Evolutionary conservation across 2,888 invertebrate species (phyloP).

Genomic region (Eupithecia centaureata): DNA sequence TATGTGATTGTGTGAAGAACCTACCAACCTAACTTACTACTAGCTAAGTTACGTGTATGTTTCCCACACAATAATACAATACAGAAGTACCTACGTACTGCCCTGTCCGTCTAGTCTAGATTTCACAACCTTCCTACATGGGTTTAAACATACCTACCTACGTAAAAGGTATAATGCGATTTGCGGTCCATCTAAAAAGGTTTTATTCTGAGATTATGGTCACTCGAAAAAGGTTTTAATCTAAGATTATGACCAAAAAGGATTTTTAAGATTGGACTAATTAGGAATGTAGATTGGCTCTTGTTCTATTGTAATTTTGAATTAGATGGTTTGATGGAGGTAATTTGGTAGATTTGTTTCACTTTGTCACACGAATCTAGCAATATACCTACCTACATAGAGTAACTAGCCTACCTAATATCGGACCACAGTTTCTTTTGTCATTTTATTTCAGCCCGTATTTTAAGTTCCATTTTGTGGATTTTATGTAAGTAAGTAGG

Average conservation of each 20-base stretch:
- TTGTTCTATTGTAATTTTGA: not conserved
- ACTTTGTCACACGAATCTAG: not conserved
- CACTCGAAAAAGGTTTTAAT: constrained; percentile 13
- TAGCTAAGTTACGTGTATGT: not conserved
- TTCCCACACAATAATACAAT: constrained; percentile 30
- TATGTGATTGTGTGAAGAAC: too few species aligned
- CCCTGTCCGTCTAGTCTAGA: constrained; percentile 21
- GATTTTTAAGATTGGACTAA: constrained; percentile 2
- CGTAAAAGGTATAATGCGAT: constrained; percentile 7
- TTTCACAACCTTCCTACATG: constrained; percentile 20
- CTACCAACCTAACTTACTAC: not conserved
- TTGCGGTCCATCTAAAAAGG: constrained; percentile 17
- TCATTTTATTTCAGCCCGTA: too few species aligned
- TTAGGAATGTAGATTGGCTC: not conserved
- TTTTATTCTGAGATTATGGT: constrained; percentile 15
- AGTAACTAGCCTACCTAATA: too few species aligned
- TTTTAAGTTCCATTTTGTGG: too few species aligned
- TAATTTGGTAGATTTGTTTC: not conserved
- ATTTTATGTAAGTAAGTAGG: too few species aligned
- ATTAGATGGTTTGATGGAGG: not conserved
- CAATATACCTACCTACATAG: too few species aligned
- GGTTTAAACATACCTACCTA: not conserved
- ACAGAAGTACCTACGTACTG: constrained; percentile 7
- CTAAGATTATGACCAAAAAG: constrained; percentile 1
- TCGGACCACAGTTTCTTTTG: too few species aligned